These are phyloP conservation scores for Augiades crinisus DNA, from an alignment of 2,888 invertebrate genomes.

Conservation along the genomic window DNA sequence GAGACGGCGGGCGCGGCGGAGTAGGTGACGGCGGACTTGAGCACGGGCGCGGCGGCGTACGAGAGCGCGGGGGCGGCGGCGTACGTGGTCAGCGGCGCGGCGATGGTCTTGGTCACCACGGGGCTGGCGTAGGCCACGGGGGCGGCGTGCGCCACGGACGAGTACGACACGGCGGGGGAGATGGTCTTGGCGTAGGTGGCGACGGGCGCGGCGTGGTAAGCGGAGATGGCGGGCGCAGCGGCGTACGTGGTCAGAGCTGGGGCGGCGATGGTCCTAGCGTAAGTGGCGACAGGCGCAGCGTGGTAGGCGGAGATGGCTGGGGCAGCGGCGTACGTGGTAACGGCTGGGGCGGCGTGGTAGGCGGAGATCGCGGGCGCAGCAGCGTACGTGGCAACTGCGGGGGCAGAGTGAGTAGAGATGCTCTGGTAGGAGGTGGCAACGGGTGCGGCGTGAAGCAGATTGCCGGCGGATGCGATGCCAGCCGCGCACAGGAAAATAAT, in stretches of 20 bases:
- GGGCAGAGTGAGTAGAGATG: constrained; percentile 34
- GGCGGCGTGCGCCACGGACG: constrained; percentile 37
- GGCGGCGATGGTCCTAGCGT: constrained; percentile 32
- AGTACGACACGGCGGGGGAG: constrained; percentile 28
- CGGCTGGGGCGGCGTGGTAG: constrained; percentile 37
- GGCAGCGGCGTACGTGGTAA: constrained; percentile 38
- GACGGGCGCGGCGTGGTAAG: constrained; percentile 34
- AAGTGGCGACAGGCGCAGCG: constrained; percentile 39
- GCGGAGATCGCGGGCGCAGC: constrained; percentile 32
- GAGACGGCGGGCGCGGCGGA: constrained; percentile 68
- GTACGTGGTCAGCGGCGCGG: constrained; percentile 30
- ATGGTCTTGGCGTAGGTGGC: constrained; percentile 29
- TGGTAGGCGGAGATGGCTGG: constrained; percentile 34
- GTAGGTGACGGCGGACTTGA: constrained; percentile 37
- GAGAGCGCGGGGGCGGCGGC: constrained; percentile 48
- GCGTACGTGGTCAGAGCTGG: constrained; percentile 40
- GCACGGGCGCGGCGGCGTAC: constrained; percentile 42
- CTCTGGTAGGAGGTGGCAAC: constrained; percentile 41
- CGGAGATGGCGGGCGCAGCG: constrained; percentile 32
- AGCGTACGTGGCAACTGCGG: constrained; percentile 39
- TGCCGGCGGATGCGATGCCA: constrained; percentile 83
- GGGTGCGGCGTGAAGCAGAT: constrained; percentile 51
- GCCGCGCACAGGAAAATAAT: constrained; percentile 80
- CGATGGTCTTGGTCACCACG: constrained; percentile 37
- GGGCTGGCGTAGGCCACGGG: constrained; percentile 37